Evolutionary conservation across 1,140 invertebrate genomes (phyloP).

Genomic region (Trichonephila clavipes): DNA sequence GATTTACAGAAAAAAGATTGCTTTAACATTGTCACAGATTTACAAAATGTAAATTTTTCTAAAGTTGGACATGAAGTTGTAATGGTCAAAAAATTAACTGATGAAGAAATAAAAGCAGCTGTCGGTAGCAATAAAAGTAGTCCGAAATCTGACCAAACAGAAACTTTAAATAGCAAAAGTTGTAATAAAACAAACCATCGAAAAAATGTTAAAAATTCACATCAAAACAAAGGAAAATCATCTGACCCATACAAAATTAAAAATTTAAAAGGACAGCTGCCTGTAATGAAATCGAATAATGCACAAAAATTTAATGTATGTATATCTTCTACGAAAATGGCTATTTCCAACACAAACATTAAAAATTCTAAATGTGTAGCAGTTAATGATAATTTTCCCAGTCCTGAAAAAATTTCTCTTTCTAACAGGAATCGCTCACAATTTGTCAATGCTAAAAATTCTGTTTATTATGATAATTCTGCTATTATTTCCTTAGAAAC

Average conservation of each 20-base stretch:
- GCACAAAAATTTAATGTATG: neutral
- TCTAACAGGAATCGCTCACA: neutral
- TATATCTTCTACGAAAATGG: no score
- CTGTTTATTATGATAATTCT: no score
- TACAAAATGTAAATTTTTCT: no score
- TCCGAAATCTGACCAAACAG: neutral
- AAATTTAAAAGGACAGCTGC: neutral
- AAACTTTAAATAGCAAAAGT: neutral
- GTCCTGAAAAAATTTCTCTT: neutral
- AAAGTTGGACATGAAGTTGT: constrained; percentile 54
- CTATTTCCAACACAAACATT: neutral
- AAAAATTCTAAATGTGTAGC: neutral
- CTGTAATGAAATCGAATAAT: neutral
- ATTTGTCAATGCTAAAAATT: no score
- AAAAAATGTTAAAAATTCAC: neutral
- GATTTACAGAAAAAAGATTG: no score
- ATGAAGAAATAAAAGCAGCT: neutral
- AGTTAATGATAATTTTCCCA: neutral
- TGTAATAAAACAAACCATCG: neutral
- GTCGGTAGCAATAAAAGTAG: neutral
- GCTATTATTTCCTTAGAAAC: no score
- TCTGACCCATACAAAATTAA: neutral
- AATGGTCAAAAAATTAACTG: constrained; percentile 4
- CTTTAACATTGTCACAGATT: no score
- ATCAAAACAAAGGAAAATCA: neutral